Percentiles rank a stretch among this genome's conserved stretches.
Evolutionary conservation across 2,888 invertebrate species (phyloP).

Genomic region (Himalopsyche tibetana): DNA sequence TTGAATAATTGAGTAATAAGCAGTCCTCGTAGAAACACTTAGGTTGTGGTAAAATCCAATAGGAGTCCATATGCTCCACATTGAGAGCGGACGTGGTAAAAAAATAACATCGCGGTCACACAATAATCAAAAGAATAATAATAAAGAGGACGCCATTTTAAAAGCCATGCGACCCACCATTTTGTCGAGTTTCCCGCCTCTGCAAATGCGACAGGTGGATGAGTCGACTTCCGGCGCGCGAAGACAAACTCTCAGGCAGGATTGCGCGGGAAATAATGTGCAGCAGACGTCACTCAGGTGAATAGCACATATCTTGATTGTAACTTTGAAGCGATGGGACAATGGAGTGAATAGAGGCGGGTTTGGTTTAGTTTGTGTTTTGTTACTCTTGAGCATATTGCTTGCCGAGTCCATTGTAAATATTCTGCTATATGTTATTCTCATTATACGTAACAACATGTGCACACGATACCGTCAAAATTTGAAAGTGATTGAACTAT

Average conservation of each 20-base stretch:
- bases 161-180: not conserved
- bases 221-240: slow-evolving; percentile 15
- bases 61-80: too few species aligned
- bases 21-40: too few species aligned
- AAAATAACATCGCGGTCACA: too few species aligned
- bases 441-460: too few species aligned
- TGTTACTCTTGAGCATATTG: not conserved
- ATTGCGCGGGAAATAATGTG: slow-evolving; percentile 34
- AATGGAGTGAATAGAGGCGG: not conserved
- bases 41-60: too few species aligned
- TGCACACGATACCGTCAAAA: too few species aligned
- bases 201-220: not conserved
- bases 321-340: slow-evolving; percentile 24
- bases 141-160: not conserved
- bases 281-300: slow-evolving; percentile 11
- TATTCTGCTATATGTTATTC: too few species aligned
- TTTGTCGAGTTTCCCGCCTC: not conserved
- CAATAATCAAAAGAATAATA: too few species aligned
- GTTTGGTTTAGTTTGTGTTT: not conserved
- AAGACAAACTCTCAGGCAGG: slow-evolving; percentile 14
- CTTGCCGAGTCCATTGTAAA: too few species aligned
- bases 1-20: too few species aligned
- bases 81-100: too few species aligned
- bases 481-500: too few species aligned
- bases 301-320: slow-evolving; percentile 1